Percentiles rank a stretch among this genome's conserved stretches.
Evolutionary conservation across 1,140 invertebrate genomes (phyloP).

Genomic region (Psix sp.): DNA sequence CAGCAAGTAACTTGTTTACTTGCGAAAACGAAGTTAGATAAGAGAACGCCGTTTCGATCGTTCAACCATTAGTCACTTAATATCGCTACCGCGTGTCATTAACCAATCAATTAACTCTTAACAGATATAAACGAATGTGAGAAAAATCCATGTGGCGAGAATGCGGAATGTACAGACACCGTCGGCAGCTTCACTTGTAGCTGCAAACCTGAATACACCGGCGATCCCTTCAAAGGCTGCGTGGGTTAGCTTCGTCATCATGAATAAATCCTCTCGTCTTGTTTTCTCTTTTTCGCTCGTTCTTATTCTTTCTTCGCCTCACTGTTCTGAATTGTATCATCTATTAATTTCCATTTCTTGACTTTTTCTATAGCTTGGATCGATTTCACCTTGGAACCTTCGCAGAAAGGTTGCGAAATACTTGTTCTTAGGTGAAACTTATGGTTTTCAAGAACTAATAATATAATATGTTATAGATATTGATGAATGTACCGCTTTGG

Average conservation of each 20-base stretch:
- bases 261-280: constrained; percentile 27
- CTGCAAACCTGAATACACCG: constrained; percentile 89
- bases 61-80: constrained; percentile 25
- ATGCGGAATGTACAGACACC: constrained; percentile 91
- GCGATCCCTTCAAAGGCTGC: constrained; percentile 89
- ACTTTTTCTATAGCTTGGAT: too few species aligned
- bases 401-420: too few species aligned
- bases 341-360: too few species aligned
- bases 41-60: too few species aligned
- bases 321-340: too few species aligned
- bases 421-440: too few species aligned
- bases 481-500: constrained; percentile 89
- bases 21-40: too few species aligned
- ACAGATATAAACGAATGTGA: constrained; percentile 94
- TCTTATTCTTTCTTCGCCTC: constrained; percentile 7
- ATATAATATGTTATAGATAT: constrained; percentile 81
- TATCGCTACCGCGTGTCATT: constrained; percentile 30
- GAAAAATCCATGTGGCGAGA: constrained; percentile 88
- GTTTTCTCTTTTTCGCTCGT: constrained; percentile 1
- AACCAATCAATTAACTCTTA: constrained; percentile 71
- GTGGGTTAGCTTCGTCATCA: constrained; percentile 76
- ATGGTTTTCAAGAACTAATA: not conserved
- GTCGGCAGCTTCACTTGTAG: constrained; percentile 89
- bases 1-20: too few species aligned
- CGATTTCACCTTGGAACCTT: too few species aligned